Conservation (phyloP, 2,888 invertebrate genomes). For the Ptychoptera albimana region DNA sequence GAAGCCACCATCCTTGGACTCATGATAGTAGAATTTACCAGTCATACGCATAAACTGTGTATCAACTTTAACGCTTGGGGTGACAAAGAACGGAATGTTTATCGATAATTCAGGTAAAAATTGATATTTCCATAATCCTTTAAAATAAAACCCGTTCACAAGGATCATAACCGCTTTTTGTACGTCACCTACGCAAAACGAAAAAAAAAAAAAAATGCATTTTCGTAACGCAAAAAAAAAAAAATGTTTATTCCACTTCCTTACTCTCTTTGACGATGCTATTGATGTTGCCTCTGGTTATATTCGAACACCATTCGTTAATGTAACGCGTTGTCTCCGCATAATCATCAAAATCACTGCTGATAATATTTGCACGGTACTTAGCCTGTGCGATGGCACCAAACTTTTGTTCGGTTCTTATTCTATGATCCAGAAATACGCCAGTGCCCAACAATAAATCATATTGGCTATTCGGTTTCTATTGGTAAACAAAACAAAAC, state of each 20-base stretch:
- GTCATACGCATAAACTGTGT: conserved; percentile 54
- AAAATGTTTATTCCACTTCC: conserved; percentile 3
- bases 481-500: too few species aligned
- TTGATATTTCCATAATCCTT: conserved; percentile 58
- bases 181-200: conserved; percentile 35
- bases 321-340: conserved; percentile 41
- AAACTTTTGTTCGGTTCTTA: conserved; percentile 42
- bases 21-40: conserved; percentile 44
- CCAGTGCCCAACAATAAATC: conserved; percentile 46
- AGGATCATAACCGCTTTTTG: conserved; percentile 46
- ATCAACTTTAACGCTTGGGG: conserved; percentile 30
- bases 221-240: neutral
- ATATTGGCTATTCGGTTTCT: conserved; percentile 28
- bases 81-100: conserved; percentile 41
- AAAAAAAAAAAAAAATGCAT: conserved; percentile 1
- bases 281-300: conserved; percentile 58
- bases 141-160: conserved; percentile 65
- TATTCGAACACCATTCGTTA: conserved; percentile 63
- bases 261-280: conserved; percentile 46
- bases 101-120: conserved; percentile 47
- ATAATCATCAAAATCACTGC: conserved; percentile 44
- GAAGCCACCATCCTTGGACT: conserved; percentile 45
- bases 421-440: conserved; percentile 40
- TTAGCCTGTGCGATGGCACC: conserved; percentile 41
- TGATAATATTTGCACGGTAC: conserved; percentile 49